Evolutionary conservation across 2,113 vertebrate species (phyloP).

Genomic region (Acanthisitta chloris): DNA sequence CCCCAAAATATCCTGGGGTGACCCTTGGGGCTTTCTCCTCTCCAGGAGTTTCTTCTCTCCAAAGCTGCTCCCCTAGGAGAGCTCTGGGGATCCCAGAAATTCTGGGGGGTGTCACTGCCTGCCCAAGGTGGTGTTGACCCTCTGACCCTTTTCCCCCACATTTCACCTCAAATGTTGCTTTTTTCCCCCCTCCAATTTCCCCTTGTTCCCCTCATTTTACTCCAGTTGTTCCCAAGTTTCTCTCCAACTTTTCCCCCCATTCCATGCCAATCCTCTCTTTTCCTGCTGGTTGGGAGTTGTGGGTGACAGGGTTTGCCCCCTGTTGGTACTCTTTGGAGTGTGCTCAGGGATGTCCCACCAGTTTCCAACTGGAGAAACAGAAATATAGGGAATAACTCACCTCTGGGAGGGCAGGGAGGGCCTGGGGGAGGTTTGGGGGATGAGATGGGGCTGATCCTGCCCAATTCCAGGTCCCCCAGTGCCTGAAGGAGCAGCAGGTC

Average conservation of each 20-base stretch:
- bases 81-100: background rate
- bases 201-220: background rate
- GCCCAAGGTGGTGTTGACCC: fast-evolving
- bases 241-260: no score
- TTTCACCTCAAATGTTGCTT: background rate
- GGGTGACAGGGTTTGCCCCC: background rate
- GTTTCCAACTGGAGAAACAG: background rate
- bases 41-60: no score
- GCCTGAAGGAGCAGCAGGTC: background rate
- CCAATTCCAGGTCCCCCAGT: background rate
- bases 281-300: background rate
- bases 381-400: fast-evolving
- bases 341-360: fast-evolving
- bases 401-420: fast-evolving
- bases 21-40: background rate
- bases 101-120: no score
- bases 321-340: fast-evolving
- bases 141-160: background rate
- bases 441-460: background rate
- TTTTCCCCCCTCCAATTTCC: background rate
- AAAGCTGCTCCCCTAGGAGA: no score
- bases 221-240: background rate
- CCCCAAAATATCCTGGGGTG: background rate
- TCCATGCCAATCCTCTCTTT: background rate
- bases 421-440: background rate